Evolutionary conservation across 2,113 vertebrate species (phyloP), one percentile per base, ranked within the genome.

Genomic region (Gopherus flavomarginatus): DNA sequence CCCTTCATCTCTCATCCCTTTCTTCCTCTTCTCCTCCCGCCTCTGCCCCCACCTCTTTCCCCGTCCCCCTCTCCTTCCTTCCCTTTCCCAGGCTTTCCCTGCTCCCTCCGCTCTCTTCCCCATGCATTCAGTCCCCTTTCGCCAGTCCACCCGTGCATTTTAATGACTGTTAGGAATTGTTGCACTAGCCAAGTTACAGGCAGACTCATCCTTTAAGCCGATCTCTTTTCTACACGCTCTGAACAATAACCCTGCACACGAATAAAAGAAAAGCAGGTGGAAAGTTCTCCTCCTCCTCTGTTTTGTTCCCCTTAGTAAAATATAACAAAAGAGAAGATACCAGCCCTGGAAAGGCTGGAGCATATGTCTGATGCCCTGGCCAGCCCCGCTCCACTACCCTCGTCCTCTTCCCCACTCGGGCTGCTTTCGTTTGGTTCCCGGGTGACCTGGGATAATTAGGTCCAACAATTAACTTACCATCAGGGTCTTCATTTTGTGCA

Each of bases 401-500:
- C 56, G 27, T 11, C 8, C 31, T 31, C 62, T 35, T 81, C 44
- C 82, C 47, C 26, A 72, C 35, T 92, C 6, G 24, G 54, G 59
- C n/a, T 9, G 91, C n/a, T 62, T 82, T 89, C 88, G 31, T 52
- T 91, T 77, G 89, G 90, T 88, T 94, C 91, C 94, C 84, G 57
- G 86, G 88, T 85, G 57, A 90, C 95, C 86, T 85, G 94, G 62
- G 92, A 90, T 91, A 81, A 95, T 90, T 97, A 86, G 95, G 87
- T 96, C 96, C 89, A 69, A 75, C 94, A 89, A 96, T 81, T 87
- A 96, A 97, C 98, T 99, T 98, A 99, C 99, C 99, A 99, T 98
- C 95, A 99, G 98, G 97, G 99, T 99, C 99, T 99, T 99, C 99
- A 99, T 99, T 92, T 98, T 99, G 98, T 97, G 92, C 98, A 91